These are phyloP conservation scores for Pararge aegeria DNA, from an alignment of 1,140 invertebrate genomes.

Conservation along the genomic window DNA sequence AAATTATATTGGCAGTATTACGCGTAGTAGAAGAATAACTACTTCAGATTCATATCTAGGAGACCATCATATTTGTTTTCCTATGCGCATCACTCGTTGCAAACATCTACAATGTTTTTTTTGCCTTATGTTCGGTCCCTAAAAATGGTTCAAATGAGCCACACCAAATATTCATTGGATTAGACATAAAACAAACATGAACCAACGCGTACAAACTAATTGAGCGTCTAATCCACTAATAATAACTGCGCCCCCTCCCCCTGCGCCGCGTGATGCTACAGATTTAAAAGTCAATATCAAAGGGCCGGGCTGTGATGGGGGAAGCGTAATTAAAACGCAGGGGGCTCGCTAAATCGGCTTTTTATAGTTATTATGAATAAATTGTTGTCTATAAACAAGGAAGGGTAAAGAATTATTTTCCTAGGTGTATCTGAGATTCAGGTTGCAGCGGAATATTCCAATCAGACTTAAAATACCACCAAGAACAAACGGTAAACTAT, in stretches of 20 bases:
- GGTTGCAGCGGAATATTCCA: too few species aligned
- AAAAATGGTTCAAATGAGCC: not conserved
- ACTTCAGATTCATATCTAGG: too few species aligned
- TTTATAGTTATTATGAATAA: constrained; percentile 26
- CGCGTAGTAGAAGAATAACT: too few species aligned
- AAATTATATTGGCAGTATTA: too few species aligned
- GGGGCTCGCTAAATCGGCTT: constrained; percentile 5
- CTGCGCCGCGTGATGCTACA: constrained; percentile 14
- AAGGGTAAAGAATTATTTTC: not conserved
- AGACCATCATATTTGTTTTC: too few species aligned
- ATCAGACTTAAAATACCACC: too few species aligned
- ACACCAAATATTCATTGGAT: constrained; percentile 13
- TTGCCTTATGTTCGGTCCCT: too few species aligned
- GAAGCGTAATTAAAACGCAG: constrained; percentile 28
- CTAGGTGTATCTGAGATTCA: too few species aligned
- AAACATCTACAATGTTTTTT: too few species aligned
- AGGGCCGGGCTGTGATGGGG: constrained; percentile 18
- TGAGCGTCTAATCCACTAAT: constrained; percentile 40
- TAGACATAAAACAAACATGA: not conserved
- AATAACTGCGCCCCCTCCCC: constrained; percentile 8
- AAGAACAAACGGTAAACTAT: too few species aligned
- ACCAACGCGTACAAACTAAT: constrained; percentile 28
- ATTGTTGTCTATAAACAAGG: constrained; percentile 13
- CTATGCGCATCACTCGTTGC: too few species aligned
- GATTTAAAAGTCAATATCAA: constrained; percentile 44